phyloP scores from a whole-genome alignment of 2,888 invertebrate genomes.

The Melitaea athalia region DNA sequence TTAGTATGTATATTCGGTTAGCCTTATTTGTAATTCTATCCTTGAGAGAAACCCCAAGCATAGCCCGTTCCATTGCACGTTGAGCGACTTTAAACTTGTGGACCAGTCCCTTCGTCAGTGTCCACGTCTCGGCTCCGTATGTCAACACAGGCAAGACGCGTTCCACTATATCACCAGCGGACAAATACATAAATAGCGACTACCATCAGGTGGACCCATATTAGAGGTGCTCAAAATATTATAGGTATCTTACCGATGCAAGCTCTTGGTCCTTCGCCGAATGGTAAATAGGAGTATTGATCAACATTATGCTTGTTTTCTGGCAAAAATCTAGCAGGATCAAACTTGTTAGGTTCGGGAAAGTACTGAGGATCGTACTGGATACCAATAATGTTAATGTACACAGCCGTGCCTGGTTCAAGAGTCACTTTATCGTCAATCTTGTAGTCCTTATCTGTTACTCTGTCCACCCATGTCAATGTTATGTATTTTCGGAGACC shows the following conservation, averaged over 20 bases:
- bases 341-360: constrained; percentile 76
- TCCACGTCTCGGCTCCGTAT: no score
- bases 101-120: no score
- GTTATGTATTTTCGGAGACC: constrained; percentile 54
- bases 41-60: no score
- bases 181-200: no score
- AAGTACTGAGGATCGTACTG: constrained; percentile 71
- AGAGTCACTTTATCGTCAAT: constrained; percentile 55
- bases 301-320: constrained; percentile 69
- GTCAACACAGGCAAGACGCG: no score
- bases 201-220: neutral
- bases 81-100: no score
- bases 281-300: constrained; percentile 66
- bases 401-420: constrained; percentile 50
- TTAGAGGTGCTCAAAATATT: neutral
- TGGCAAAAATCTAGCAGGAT: constrained; percentile 79
- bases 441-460: constrained; percentile 48
- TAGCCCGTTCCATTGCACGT: no score
- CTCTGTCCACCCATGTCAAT: constrained; percentile 60
- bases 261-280: constrained; percentile 80
- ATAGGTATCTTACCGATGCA: constrained; percentile 78
- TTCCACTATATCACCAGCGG: no score
- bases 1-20: no score
- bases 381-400: constrained; percentile 51
- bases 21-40: no score